Evolutionary conservation across 1,140 invertebrate species (phyloP), one percentile per base, ranked within the genome.

Genomic region (Mizuhopecten yessoensis): DNA sequence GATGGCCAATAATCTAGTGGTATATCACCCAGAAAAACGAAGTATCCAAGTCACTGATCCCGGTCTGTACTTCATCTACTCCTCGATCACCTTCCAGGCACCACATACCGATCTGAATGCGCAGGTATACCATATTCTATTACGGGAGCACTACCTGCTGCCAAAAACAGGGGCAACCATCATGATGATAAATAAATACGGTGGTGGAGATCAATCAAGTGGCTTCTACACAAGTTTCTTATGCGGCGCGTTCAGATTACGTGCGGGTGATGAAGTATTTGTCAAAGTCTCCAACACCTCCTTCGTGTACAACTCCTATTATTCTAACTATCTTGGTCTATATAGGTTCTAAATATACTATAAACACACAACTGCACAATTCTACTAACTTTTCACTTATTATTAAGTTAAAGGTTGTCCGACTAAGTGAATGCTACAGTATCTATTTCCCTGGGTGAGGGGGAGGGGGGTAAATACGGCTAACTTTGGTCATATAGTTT

Each of bases 271-370:
- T 13, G 57, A 75, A 75, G 5, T 75, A 23, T 75, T 75, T n/a
- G 57, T 75, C 5, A 29, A n/a, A 75, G 57, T 75, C 0, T 75
- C 57, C 0, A 75, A 75, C 11, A 3, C 57, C 57, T 29, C 57
- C 1, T 75, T 75, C 57, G 0, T 75, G 57, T 75, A 75, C 57
- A 75, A 75, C 7, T n/a, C 57, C 2, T 75, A 75, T 17, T 75
- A 75, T 75, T 75, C 57, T n/a, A 75, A 75, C 57, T 75, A 75
- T 75, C 23, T 75, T 5, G 57, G 57, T n/a, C n/a, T 75, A n/a
- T 75, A 75, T 75, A 75, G n/a, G 57, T n/a, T 75, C n/a, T n/a
- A n/a, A n/a, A n/a, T n/a, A n/a, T n/a, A n/a, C n/a, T n/a, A n/a
- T n/a, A n/a, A n/a, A n/a, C n/a, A n/a, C n/a, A n/a, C n/a, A n/a